Conservation (phyloP, 2,113 vertebrate species). For the Pseudonaja textilis region DNA sequence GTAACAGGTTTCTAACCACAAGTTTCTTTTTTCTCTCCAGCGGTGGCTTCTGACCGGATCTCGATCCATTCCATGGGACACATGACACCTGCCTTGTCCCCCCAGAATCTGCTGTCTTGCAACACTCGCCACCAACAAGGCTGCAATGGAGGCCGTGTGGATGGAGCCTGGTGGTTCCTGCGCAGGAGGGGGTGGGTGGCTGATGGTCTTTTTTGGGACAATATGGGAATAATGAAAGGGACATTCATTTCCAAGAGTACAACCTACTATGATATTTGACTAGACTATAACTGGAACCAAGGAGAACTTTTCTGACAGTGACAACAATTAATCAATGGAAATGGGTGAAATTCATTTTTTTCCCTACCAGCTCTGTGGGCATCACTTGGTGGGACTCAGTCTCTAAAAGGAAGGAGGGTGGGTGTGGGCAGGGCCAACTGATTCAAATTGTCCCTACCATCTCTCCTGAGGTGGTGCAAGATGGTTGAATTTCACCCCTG, state of each 20-base stretch:
- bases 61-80: constrained; percentile 99
- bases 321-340: neutral
- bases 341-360: no score
- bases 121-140: constrained; percentile 90
- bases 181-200: constrained; percentile 82
- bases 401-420: no score
- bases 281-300: neutral
- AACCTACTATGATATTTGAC: neutral
- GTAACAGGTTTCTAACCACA: neutral
- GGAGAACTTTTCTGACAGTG: neutral
- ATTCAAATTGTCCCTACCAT: no score
- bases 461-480: no score
- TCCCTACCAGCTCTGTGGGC: no score
- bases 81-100: constrained; percentile 90
- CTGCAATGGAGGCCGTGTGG: constrained; percentile 85
- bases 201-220: neutral
- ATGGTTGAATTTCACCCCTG: no score
- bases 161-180: constrained; percentile 95
- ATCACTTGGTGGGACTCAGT: no score
- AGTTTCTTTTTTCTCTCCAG: constrained; percentile 49
- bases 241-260: neutral
- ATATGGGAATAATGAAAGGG: neutral
- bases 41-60: constrained; percentile 93
- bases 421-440: no score
- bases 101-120: constrained; percentile 94